A percentile compares a stretch with the other conserved stretches of the same genome.
phyloP scores from a whole-genome alignment of 2,888 invertebrate species.

The Trichogramma dendrolimi region DNA sequence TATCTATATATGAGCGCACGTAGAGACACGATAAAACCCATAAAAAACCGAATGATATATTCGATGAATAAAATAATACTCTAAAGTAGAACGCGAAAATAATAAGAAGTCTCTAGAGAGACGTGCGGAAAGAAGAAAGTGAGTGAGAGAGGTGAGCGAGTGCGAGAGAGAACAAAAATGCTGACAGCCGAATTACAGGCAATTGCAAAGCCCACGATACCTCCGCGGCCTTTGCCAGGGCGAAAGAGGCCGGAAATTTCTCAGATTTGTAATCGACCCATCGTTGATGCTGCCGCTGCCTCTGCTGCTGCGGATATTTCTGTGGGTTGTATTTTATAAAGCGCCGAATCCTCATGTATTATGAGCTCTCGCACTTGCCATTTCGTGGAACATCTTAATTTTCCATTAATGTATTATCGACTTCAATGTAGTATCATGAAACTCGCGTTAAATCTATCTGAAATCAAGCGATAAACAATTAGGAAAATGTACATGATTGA shows the following conservation, averaged over 20 bases:
- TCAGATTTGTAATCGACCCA: constrained; percentile 17
- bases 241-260: constrained; percentile 11
- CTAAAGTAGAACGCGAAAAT: too few relatives aligned
- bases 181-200: constrained; percentile 18
- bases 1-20: too few relatives aligned
- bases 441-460: background rate
- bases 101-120: too few relatives aligned
- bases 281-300: background rate
- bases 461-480: too few relatives aligned
- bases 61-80: background rate
- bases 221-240: background rate
- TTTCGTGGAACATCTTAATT: constrained; percentile 12
- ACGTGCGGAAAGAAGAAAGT: background rate
- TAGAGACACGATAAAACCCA: background rate
- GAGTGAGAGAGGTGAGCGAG: constrained; percentile 1
- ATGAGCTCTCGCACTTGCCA: constrained; percentile 10
- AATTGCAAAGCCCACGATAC: constrained; percentile 13
- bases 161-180: constrained; percentile 13
- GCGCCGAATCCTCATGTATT: background rate
- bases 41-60: constrained; percentile 8
- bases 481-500: too few relatives aligned
- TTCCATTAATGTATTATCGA: constrained; percentile 2
- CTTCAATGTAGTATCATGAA: constrained; percentile 1
- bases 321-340: background rate
- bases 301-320: too few relatives aligned